Conservation (phyloP, 1,140 invertebrate genomes). For the Brevipalpus yothersi region DNA sequence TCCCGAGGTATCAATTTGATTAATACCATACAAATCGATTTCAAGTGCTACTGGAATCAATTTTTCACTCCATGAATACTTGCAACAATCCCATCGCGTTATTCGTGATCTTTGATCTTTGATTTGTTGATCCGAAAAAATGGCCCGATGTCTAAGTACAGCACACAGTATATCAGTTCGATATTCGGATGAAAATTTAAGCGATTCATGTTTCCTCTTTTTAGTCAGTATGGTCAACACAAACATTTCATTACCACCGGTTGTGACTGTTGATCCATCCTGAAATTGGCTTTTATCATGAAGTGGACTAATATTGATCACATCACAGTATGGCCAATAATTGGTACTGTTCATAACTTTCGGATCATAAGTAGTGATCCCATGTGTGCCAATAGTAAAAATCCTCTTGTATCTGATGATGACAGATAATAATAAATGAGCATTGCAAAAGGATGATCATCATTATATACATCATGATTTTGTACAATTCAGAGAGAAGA, state of each 20-base stretch:
- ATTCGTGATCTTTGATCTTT: constrained; percentile 8
- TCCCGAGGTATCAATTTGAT: constrained; percentile 42
- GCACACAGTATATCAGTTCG: constrained; percentile 41
- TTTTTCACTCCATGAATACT: constrained; percentile 84
- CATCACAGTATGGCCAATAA: constrained; percentile 61
- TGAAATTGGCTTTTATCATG: constrained; percentile 9
- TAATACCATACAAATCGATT: constrained; percentile 60
- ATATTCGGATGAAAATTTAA: constrained; percentile 93
- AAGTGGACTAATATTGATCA: constrained; percentile 40
- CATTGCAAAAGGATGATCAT: neutral
- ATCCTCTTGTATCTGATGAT: constrained; percentile 69
- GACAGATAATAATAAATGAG: neutral
- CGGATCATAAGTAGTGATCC: constrained; percentile 92
- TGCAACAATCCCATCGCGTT: constrained; percentile 54
- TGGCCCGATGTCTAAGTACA: constrained; percentile 1
- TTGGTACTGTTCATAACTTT: constrained; percentile 75
- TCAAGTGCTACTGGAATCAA: constrained; percentile 61
- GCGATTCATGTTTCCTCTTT: constrained; percentile 62
- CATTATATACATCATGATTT: neutral
- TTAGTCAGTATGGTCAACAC: constrained; percentile 10
- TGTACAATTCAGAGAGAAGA: neutral
- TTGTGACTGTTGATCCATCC: constrained; percentile 17
- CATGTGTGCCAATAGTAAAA: constrained; percentile 80
- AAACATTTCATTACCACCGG: constrained; percentile 10
- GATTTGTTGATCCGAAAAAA: constrained; percentile 2